Evolutionary conservation across 2,888 invertebrate species (phyloP).

Genomic region (Nomada fucata): DNA sequence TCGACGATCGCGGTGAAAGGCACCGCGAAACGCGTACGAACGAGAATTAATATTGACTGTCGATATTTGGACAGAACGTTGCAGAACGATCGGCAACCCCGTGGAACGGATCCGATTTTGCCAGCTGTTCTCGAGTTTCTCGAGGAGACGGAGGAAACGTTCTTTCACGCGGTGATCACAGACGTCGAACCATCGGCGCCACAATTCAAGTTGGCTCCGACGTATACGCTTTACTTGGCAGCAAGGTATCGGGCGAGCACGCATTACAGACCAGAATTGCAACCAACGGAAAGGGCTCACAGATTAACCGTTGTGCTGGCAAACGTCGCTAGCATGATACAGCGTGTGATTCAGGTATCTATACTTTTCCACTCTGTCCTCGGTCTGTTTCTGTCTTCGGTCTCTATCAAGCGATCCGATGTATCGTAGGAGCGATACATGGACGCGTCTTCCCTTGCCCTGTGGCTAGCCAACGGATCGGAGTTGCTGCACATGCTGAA

Average conservation of each 20-base stretch:
- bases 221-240: constrained; percentile 97
- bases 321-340: constrained; percentile 95
- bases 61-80: constrained; percentile 29
- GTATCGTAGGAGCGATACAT: constrained; percentile 90
- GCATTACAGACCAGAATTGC: constrained; percentile 96
- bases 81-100: constrained; percentile 84
- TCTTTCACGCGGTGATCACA: constrained; percentile 94
- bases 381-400: too few relatives aligned
- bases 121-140: constrained; percentile 98
- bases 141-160: constrained; percentile 96
- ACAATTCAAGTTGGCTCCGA: constrained; percentile 98
- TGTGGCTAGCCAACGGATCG: constrained; percentile 99
- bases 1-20: too few relatives aligned
- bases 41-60: neutral
- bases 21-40: too few relatives aligned
- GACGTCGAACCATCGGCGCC: constrained; percentile 95
- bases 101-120: constrained; percentile 94
- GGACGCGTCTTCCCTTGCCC: constrained; percentile 94
- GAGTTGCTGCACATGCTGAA: constrained; percentile 98
- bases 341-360: constrained; percentile 91
- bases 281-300: constrained; percentile 96
- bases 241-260: constrained; percentile 97
- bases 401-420: neutral
- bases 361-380: neutral
- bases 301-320: constrained; percentile 95